Evolutionary conservation across 2,888 invertebrate species (phyloP).

Genomic region (Ellobium chinense): DNA sequence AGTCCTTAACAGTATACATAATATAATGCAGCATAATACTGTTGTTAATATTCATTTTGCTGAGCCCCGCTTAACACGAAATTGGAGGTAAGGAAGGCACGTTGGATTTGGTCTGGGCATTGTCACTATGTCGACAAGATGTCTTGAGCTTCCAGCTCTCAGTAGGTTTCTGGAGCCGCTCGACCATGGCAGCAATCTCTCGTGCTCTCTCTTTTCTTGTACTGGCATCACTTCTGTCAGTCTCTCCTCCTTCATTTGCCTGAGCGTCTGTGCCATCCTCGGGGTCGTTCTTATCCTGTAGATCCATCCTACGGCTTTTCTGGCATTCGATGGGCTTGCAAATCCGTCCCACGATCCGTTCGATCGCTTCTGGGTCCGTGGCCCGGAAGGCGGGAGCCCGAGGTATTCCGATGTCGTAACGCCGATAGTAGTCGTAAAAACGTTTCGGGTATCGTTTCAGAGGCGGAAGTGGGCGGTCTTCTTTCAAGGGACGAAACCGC

Average conservation of each 20-base stretch:
- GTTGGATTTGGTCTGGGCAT: too few relatives aligned
- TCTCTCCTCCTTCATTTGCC: neutral
- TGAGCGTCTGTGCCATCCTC: constrained; percentile 40
- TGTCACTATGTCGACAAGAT: too few relatives aligned
- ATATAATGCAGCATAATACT: too few relatives aligned
- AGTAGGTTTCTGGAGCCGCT: constrained; percentile 10
- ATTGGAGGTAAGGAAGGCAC: too few relatives aligned
- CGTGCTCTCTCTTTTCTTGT: neutral
- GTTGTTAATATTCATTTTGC: too few relatives aligned
- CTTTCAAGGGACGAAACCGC: constrained; percentile 20
- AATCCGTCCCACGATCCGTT: constrained; percentile 58
- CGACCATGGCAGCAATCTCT: neutral
- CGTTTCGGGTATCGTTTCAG: constrained; percentile 36
- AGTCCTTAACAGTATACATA: too few relatives aligned
- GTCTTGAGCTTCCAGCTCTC: too few relatives aligned
- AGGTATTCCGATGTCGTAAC: constrained; percentile 56
- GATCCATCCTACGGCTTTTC: constrained; percentile 38
- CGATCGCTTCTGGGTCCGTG: constrained; percentile 58
- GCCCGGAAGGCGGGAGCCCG: constrained; percentile 69
- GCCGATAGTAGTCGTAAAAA: constrained; percentile 49
- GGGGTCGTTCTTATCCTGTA: constrained; percentile 51
- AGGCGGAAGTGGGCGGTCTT: constrained; percentile 20
- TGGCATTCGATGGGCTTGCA: constrained; percentile 60
- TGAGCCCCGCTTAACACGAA: too few relatives aligned
- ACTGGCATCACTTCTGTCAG: constrained; percentile 3